Conservation (phyloP, 1,140 invertebrate genomes). For the Tetranychus cinnabarinus region DNA sequence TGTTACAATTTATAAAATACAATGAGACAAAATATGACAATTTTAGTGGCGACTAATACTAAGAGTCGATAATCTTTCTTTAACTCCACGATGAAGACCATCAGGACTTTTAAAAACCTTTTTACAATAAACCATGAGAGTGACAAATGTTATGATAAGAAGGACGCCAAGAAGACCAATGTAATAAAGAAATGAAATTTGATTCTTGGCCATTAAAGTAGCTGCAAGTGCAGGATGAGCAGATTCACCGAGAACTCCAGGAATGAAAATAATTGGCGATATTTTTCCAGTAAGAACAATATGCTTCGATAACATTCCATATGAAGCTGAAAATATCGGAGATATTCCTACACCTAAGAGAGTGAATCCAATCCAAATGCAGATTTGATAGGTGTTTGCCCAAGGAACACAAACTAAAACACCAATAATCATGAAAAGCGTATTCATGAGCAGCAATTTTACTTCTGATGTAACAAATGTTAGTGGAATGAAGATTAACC, state of each 20-base stretch:
- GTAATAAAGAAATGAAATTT: not conserved
- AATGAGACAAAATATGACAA: no score
- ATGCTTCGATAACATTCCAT: not conserved
- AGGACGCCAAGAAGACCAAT: not conserved
- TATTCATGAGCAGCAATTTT: no score
- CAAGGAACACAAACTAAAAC: no score
- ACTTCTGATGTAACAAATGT: no score
- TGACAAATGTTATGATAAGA: not conserved
- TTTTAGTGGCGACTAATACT: no score
- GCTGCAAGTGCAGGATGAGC: not conserved
- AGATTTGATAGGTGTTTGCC: no score
- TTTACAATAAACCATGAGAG: not conserved
- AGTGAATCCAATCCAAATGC: not conserved
- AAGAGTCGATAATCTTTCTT: no score
- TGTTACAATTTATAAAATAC: no score
- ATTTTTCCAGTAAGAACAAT: not conserved
- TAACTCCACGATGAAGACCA: no score
- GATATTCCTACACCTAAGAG: not conserved
- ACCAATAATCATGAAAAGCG: no score
- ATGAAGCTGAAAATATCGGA: not conserved
- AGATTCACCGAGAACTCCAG: not conserved
- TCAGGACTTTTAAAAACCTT: not conserved
- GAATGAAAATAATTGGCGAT: not conserved
- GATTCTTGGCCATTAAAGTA: not conserved
- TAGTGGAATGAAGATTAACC: no score